Evolutionary conservation across 2,797 vertebrate genomes (phyloP).

Genomic region (Tachyglossus aculeatus): DNA sequence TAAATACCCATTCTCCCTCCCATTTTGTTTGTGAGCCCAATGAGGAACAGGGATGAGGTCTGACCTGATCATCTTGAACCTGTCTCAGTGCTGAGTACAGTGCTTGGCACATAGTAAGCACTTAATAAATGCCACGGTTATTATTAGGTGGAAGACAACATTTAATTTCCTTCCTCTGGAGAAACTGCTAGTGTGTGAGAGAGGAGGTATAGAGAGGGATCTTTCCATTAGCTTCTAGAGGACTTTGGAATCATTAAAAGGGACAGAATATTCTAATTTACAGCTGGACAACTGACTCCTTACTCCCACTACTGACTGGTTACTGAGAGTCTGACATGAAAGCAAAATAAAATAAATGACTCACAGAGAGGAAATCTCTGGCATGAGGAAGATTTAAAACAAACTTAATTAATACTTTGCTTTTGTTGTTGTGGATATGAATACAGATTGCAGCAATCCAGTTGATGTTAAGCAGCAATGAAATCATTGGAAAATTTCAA

Average conservation of each 20-base stretch:
- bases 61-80: too few species aligned
- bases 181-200: too few species aligned
- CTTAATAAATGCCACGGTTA: too few species aligned
- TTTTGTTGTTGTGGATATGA: not conserved
- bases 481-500: not conserved
- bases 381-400: constrained; percentile 18
- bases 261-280: rapidly evolving
- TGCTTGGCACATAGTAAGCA: too few species aligned
- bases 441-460: not conserved
- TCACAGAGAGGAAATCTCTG: constrained; percentile 10
- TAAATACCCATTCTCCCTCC: too few species aligned
- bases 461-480: not conserved
- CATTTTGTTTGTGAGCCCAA: too few species aligned
- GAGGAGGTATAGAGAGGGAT: not conserved
- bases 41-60: too few species aligned
- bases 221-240: not conserved
- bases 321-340: not conserved
- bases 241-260: rapidly evolving
- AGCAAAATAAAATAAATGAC: not conserved
- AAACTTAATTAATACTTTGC: constrained; percentile 2
- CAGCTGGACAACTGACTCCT: not conserved
- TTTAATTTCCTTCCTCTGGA: too few species aligned
- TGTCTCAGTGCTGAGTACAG: too few species aligned
- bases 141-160: too few species aligned
- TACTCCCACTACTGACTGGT: not conserved